phyloP scores from a whole-genome alignment of 2,797 vertebrate genomes.

The Dendrocincla fuliginosa region DNA sequence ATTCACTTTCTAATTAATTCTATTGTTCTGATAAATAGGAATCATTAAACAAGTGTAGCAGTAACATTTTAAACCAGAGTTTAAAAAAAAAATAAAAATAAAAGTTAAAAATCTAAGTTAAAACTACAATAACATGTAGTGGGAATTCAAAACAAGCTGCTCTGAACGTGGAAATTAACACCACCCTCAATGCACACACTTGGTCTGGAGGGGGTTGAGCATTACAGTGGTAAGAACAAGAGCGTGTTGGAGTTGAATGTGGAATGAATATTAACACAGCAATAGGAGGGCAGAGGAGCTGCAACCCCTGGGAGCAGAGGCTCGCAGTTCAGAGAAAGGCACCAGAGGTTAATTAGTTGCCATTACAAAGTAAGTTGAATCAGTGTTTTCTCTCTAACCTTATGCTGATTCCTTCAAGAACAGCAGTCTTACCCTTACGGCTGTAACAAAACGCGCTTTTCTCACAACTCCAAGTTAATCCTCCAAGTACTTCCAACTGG shows the following conservation, averaged over 20 bases:
- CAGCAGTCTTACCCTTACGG: background rate
- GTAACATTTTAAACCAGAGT: background rate
- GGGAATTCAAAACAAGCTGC: background rate
- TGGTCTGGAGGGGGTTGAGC: background rate
- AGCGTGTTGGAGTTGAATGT: background rate
- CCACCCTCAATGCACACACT: background rate
- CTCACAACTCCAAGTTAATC: background rate
- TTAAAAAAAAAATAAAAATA: background rate
- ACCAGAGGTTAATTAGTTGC: background rate
- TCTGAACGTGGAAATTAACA: background rate
- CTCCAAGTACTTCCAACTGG: background rate
- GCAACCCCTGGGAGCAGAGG: background rate
- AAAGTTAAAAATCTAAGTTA: background rate
- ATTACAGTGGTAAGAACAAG: background rate
- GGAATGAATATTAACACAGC: background rate
- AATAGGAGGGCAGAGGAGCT: background rate
- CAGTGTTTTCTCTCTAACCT: background rate
- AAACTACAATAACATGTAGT: background rate
- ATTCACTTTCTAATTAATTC: slow-evolving; percentile 36
- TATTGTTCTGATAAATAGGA: slow-evolving; percentile 18
- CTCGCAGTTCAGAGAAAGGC: background rate
- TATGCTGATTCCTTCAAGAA: background rate
- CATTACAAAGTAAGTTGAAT: background rate
- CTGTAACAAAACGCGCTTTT: background rate
- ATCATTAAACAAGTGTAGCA: background rate